phyloP scores from a whole-genome alignment of 2,888 invertebrate species.

The Physocephala rufipes region DNA sequence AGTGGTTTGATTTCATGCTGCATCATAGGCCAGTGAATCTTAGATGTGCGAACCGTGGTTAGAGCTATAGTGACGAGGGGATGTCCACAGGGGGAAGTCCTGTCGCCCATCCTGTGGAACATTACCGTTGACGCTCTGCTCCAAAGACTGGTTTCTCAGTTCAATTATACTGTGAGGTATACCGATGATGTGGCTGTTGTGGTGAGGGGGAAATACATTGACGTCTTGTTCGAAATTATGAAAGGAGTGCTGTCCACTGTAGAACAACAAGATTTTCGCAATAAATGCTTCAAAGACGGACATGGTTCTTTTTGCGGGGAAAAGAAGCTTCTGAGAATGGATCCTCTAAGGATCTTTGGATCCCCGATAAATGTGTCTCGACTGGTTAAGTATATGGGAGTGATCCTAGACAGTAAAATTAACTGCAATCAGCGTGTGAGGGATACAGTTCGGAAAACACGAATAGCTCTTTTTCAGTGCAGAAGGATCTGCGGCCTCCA shows the following conservation, averaged over 20 bases:
- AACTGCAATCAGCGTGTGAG: no score
- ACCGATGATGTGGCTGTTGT: constrained; percentile 1
- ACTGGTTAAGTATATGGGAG: constrained; percentile 8
- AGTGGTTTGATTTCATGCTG: neutral
- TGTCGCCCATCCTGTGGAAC: constrained; percentile 20
- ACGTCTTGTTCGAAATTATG: neutral
- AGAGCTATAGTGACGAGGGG: constrained; percentile 15
- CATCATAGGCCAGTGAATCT: neutral
- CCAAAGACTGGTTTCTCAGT: neutral
- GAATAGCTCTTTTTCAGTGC: no score
- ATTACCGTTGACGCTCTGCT: constrained; percentile 10
- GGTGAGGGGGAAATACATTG: constrained; percentile 19
- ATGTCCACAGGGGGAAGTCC: constrained; percentile 2
- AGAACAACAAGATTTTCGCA: neutral
- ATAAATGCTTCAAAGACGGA: constrained; percentile 18
- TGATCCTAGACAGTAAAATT: no score
- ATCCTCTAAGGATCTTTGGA: constrained; percentile 16
- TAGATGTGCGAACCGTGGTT: neutral
- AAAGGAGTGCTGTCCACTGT: neutral
- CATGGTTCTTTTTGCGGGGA: constrained; percentile 8
- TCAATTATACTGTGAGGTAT: constrained; percentile 10
- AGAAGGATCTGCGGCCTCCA: no score
- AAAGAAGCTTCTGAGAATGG: constrained; percentile 1
- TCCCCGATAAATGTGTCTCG: neutral
- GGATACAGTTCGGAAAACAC: no score